Conservation (phyloP, 2,113 vertebrate species). For the Taxidea taxus region DNA sequence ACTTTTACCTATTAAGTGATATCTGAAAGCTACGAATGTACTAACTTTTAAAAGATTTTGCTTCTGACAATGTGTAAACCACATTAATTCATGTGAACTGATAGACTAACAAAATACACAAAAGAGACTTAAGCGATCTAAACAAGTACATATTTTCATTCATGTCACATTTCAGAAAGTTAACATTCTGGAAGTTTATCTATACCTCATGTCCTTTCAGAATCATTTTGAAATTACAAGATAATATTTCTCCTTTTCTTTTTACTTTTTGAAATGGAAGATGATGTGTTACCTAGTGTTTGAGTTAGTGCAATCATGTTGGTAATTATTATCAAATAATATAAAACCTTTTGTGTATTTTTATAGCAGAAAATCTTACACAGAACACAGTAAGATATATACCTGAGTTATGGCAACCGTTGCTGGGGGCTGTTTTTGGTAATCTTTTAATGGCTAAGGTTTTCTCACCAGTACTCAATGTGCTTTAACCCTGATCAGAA, state of each 20-base stretch:
- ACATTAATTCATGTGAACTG: neutral
- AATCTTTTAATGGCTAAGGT: conserved; percentile 19
- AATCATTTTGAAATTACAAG: conserved; percentile 19
- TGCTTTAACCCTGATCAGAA: conserved; percentile 26
- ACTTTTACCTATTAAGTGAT: neutral
- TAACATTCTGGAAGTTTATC: conserved; percentile 26
- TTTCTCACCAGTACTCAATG: conserved; percentile 1
- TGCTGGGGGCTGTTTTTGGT: neutral
- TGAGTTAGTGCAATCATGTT: neutral
- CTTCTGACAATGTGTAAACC: neutral
- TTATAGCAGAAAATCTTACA: neutral
- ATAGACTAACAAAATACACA: neutral
- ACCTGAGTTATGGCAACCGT: neutral
- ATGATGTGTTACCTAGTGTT: conserved; percentile 29
- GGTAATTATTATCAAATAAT: neutral
- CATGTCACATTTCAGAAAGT: conserved; percentile 20
- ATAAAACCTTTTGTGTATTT: neutral
- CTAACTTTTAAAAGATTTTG: neutral
- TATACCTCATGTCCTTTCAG: neutral
- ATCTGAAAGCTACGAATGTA: neutral
- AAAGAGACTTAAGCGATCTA: neutral
- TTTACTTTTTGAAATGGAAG: neutral
- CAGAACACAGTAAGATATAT: neutral
- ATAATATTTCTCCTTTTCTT: neutral
- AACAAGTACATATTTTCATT: conserved; percentile 21